Percentiles rank a stretch among this genome's conserved stretches.
Conservation (phyloP, 2,797 vertebrate species). For the Chelon labrosus region DNA sequence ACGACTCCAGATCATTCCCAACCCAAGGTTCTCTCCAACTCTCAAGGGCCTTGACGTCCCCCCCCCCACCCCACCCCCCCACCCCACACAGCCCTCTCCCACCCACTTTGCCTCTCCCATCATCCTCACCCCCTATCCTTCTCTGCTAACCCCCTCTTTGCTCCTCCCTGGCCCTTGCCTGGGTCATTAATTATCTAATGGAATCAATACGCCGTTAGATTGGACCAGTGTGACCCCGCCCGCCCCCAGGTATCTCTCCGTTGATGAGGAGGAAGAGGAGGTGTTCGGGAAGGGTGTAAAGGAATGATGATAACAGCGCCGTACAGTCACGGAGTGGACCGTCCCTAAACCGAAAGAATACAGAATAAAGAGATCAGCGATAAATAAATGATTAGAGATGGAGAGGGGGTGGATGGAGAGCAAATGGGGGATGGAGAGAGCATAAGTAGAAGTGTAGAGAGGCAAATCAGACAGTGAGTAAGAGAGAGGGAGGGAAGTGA, state of each 20-base stretch:
- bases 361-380: slow-evolving; percentile 74
- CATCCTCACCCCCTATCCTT: slow-evolving; percentile 39
- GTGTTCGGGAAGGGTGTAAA: slow-evolving; percentile 53
- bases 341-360: slow-evolving; percentile 70
- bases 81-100: slow-evolving; percentile 8
- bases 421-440: slow-evolving; percentile 55
- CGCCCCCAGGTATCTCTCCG: slow-evolving; percentile 77
- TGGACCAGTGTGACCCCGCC: slow-evolving; percentile 84
- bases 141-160: slow-evolving; percentile 63
- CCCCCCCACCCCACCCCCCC: slow-evolving; percentile 9
- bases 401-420: slow-evolving; percentile 52
- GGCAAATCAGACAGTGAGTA: slow-evolving; percentile 52
- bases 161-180: slow-evolving; percentile 77
- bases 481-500: slow-evolving; percentile 55
- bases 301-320: slow-evolving; percentile 64
- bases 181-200: slow-evolving; percentile 89
- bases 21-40: slow-evolving; percentile 84
- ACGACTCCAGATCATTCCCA: slow-evolving; percentile 81
- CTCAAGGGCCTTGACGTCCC: slow-evolving; percentile 76
- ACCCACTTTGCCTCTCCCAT: slow-evolving; percentile 40
- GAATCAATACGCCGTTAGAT: slow-evolving; percentile 88
- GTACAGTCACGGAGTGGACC: slow-evolving; percentile 36
- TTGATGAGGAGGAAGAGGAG: slow-evolving; percentile 76
- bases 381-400: slow-evolving; percentile 79
- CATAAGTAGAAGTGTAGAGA: slow-evolving; percentile 51